These are phyloP conservation scores for Pandemis heparana DNA, from an alignment of 2,888 invertebrate species.

Conservation along the genomic window DNA sequence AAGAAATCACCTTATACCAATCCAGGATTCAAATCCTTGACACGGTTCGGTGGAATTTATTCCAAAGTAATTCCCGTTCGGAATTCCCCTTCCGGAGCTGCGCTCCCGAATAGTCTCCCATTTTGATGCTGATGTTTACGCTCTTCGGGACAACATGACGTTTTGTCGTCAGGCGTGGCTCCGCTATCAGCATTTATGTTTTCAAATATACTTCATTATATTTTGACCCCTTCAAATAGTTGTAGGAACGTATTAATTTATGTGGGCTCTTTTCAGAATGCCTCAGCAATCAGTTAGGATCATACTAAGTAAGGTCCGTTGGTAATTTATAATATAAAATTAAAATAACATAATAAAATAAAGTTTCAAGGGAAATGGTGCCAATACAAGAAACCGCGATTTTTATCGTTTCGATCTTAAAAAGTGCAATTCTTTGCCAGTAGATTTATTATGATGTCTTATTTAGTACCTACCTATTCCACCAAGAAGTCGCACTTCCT, in stretches of 20 bases:
- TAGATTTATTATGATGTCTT: background rate
- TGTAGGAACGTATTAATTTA: background rate
- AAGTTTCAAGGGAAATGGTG: too few relatives aligned
- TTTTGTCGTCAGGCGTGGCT: constrained; percentile 43
- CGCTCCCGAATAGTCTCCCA: constrained; percentile 43
- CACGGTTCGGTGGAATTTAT: constrained; percentile 52
- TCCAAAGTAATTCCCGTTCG: constrained; percentile 47
- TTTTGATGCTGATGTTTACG: constrained; percentile 50
- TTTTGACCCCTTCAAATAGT: background rate
- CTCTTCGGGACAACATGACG: constrained; percentile 46
- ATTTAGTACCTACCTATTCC: background rate
- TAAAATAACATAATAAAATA: too few relatives aligned
- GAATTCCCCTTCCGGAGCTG: constrained; percentile 44
- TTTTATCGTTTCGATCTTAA: too few relatives aligned
- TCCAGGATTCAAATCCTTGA: constrained; percentile 48
- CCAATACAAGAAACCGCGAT: too few relatives aligned
- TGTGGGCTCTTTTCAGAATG: too few relatives aligned
- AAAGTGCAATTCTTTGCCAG: too few relatives aligned
- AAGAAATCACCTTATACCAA: constrained; percentile 46
- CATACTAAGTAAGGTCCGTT: too few relatives aligned
- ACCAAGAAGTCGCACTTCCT: background rate
- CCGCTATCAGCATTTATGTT: constrained; percentile 34
- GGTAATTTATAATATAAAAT: too few relatives aligned
- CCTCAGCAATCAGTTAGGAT: too few relatives aligned
- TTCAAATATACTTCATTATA: constrained; percentile 1